Base-by-base conservation (phyloP, 1,140 invertebrate species). In the Neodiprion fabricii region DNA sequence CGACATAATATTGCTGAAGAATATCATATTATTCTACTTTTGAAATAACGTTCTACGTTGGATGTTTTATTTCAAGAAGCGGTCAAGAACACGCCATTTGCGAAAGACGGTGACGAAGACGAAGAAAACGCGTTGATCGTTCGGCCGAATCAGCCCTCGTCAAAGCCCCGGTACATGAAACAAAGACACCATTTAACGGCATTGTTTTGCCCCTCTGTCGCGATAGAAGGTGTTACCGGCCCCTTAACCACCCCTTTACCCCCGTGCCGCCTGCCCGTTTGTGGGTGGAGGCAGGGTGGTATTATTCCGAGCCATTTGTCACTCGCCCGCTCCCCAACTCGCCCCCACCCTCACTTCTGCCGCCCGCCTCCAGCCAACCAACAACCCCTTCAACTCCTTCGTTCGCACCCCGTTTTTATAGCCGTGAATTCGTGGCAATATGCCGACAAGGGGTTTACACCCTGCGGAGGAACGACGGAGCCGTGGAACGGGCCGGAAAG, bases 291-390 rank as follows among this genome's bases (percentile, higher is more conserved):
- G 53, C 9, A 17, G 83, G 83, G 81, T 84, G 85, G 85, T 86
- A 89, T 89, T 89, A 89, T 89, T 89, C 86, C 87, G 77, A 87
- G 82, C 87, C 87, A 88, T 88, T 88, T 88, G 86, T 88, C 87
- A 88, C 84, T 84, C 77, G 82, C 79, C 79, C 81, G 82, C 67
- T 61, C 76, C 73, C 53, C 71, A 75, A 65, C 74, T 61, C 53
- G 53, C 53, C 70, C 73, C 71, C 50, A 70, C 53, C 71, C 65
- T 48, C 73, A 74, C 14, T 77, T 73, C 17, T 21, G 12, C 72
- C 73, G 48, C 70, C 10, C 11, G 48, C 66, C 48, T 47, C 53
- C 72, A 76, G 74, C 1, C 28, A 28, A 23, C 61, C 66, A 72
- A 61, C 53, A 61, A 61, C 53, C 53, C 53, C 53, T 61, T 61